Evolutionary conservation across 2,113 vertebrate species (phyloP).

Genomic region (Romanogobio albipinnatus): DNA sequence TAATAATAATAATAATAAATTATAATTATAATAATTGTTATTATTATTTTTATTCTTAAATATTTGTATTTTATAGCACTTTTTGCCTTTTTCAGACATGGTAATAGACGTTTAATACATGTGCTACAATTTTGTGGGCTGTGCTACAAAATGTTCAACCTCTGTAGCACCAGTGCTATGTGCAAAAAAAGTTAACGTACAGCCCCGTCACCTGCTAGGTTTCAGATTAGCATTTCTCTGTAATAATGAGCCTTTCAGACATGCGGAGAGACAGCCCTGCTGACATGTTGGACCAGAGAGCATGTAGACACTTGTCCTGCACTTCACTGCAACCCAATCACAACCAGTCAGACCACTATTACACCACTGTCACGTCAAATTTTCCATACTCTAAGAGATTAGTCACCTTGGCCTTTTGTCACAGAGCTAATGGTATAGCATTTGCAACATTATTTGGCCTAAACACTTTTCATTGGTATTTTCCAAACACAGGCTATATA

Average conservation of each 20-base stretch:
- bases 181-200: too few species aligned
- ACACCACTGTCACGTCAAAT: constrained; percentile 8
- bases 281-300: background rate
- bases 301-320: constrained; percentile 44
- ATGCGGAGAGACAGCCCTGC: background rate
- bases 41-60: too few species aligned
- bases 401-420: constrained; percentile 18
- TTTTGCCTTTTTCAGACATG: too few species aligned
- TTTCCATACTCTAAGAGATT: constrained; percentile 33
- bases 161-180: too few species aligned
- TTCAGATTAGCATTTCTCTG: constrained; percentile 31
- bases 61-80: too few species aligned
- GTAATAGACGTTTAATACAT: too few species aligned
- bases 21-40: too few species aligned
- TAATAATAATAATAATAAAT: too few species aligned
- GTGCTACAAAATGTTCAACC: too few species aligned
- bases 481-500: background rate
- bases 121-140: too few species aligned
- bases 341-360: constrained; percentile 54
- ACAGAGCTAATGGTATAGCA: constrained; percentile 14
- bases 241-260: constrained; percentile 30
- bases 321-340: constrained; percentile 20
- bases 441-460: background rate
- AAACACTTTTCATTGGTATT: background rate
- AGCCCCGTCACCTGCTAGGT: constrained; percentile 11